A percentile compares a stretch with the other conserved stretches of the same genome.
phyloP scores from a whole-genome alignment of 1,140 invertebrate species.

The Atopsyche davidsoni region DNA sequence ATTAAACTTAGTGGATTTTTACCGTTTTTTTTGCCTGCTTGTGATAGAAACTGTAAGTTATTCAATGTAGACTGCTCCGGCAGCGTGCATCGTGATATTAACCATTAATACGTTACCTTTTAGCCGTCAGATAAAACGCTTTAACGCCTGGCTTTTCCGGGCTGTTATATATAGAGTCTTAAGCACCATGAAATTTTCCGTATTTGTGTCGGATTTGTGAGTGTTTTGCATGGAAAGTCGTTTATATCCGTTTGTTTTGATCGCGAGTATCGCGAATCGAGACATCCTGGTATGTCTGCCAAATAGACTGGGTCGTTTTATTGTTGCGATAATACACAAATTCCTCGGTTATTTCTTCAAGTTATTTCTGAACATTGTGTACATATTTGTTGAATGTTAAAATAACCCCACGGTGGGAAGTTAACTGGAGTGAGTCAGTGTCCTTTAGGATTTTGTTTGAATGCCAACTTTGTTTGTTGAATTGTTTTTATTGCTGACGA shows the following conservation, averaged over 20 bases:
- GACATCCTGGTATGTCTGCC: background rate
- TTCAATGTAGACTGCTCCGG: background rate
- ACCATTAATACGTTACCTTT: background rate
- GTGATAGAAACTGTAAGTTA: conserved; percentile 14
- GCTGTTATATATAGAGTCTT: background rate
- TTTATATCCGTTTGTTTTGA: background rate
- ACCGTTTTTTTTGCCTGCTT: conserved; percentile 5
- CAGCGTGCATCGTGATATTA: conserved; percentile 13
- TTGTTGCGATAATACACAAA: background rate
- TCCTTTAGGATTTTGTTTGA: conserved; percentile 14
- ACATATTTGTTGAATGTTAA: conserved; percentile 10
- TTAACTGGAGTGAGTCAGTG: conserved; percentile 2
- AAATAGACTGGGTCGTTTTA: background rate
- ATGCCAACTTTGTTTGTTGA: conserved; percentile 4
- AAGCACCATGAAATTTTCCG: background rate
- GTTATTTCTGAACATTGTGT: conserved; percentile 10
- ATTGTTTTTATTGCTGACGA: too few relatives aligned
- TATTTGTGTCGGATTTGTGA: too few relatives aligned
- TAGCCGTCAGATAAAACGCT: background rate
- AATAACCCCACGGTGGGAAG: conserved; percentile 4
- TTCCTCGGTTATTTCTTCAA: background rate
- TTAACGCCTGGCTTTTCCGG: conserved; percentile 4
- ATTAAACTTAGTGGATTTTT: conserved; percentile 1
- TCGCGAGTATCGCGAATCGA: background rate
- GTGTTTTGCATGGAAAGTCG: background rate